Evolutionary conservation across 2,888 invertebrate species (phyloP), one percentile per base, ranked within the genome.

Genomic region (Embidobia sp.): DNA sequence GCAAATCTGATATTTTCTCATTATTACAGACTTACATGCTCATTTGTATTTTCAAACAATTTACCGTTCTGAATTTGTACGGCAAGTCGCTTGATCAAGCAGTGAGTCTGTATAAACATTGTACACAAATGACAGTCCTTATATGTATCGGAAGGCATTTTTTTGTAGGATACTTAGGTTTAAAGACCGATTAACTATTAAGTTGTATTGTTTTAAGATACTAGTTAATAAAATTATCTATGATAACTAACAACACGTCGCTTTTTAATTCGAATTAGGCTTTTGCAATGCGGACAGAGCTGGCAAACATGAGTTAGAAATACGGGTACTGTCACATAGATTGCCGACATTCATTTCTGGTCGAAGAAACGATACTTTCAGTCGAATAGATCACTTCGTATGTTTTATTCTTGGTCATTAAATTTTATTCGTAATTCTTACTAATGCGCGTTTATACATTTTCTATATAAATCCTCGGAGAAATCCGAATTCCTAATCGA

Each of bases 191-290:
- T 78, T 84, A 83, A 83, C 81, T 75, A 85, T 85, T 86, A 87
- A 88, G 85, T 86, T 89, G 88, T 89, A 87, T 84, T 87, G 83
- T 44, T 84, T 83, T 86, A 73, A 86, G 87, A 85, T 86, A 84
- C 82, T 89, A 89, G 87, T 82, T 86, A 86, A 88, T 88, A 88
- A 88, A 87, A 82, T 85, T 66, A 18, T 70, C 31, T 85, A 87
- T 85, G 83, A 88, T 83, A 85, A 87, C 84, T 85, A 87, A 85
- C 84, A 87, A 84, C 84, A 85, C 77, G 79, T 82, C 81, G 82
- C 75, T 85, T 82, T 82, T 85, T 85, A 84, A 85, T 86, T 84
- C 26, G 63, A 74, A 46, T 63, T 53, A 63, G 49, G 35, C 40
- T 61, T 67, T 69, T 72, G 72, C 64, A 61, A 57, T 48, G 44